Evolutionary conservation across 2,113 vertebrate species (phyloP), one percentile per base, ranked within the genome.

Genomic region (Calidris pygmaea): DNA sequence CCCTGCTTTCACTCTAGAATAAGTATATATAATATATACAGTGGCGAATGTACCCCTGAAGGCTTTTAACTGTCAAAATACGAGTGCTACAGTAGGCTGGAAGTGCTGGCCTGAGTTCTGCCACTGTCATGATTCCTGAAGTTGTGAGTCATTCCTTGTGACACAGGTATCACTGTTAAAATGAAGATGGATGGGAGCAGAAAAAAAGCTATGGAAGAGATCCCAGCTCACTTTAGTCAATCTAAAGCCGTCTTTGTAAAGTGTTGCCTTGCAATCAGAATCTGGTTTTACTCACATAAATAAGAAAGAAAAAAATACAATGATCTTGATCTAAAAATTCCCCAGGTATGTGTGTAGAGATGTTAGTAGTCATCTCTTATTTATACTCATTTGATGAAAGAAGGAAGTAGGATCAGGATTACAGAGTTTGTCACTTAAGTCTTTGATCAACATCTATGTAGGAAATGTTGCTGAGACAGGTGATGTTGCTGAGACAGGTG

Each of bases 351-450:
- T 56, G 66, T 93, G 52, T 24, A 45, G 80, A 89, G 80, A 4
- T 89, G 73, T 92, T 97, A 93, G 93, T 94, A 93, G 62, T 97
- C 76, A 92, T 87, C 35, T 93, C 70, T 95, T 93, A 94, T 91
- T 94, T 96, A 92, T 91, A 62, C 14, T 34, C 23, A 22, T 52
- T 68, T 93, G 92, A 93, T 92, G 73, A 92, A 86, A 93, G 90
- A n/a, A 81, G 27, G 73, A 68, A 72, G 43, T 24, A 52, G 34
- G 52, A 84, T 88, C 13, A 14, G 30, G 52, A 12, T 41, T 41
- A 23, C 15, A 4, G 18, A 88, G 72, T 63, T 77, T 95, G 76
- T 66, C 87, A 56, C 26, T 17, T 41, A 22, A 22, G 29, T 68
- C 91, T 97, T 94, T 94, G 93, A 91, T 96, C 88, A 89, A 58